A percentile compares a stretch with the other conserved stretches of the same genome.
Conservation (phyloP, 2,888 invertebrate species). For the Drepanosiphum platanoidis region DNA sequence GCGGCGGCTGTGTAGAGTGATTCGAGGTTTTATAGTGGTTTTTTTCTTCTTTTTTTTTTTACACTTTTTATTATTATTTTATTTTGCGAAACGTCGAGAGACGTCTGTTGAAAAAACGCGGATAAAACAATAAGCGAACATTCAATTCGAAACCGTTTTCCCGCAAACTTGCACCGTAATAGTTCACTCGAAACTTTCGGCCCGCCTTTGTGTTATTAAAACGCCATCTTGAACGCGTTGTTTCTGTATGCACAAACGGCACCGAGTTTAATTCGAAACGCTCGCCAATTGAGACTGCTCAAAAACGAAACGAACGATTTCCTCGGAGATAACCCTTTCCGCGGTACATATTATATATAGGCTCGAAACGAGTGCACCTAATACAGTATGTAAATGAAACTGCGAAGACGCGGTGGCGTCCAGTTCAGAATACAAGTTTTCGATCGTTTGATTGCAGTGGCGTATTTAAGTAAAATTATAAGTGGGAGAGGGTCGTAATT, state of each 20-base stretch:
- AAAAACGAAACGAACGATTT: not conserved
- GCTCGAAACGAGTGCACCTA: not conserved
- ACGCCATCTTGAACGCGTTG: not conserved
- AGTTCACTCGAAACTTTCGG: constrained; percentile 23
- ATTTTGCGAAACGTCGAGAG: not conserved
- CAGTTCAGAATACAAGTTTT: no score
- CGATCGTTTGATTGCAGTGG: no score
- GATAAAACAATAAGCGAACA: not conserved
- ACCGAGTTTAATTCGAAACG: not conserved
- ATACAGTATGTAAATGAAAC: not conserved
- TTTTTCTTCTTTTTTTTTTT: not conserved
- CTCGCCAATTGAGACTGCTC: not conserved
- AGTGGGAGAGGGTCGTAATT: no score
- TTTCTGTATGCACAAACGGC: not conserved
- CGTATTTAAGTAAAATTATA: no score
- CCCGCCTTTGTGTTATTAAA: constrained; percentile 14
- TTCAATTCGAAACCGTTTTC: not conserved
- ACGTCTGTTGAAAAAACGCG: not conserved
- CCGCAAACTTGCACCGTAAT: not conserved
- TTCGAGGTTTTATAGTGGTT: not conserved
- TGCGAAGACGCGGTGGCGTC: not conserved
- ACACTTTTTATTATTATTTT: not conserved
- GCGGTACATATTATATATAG: no score
- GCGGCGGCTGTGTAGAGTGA: not conserved
- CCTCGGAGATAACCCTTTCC: not conserved